A percentile compares a stretch with the other conserved stretches of the same genome.
Conservation (phyloP, 2,113 vertebrate species). For the Notechis scutatus region DNA sequence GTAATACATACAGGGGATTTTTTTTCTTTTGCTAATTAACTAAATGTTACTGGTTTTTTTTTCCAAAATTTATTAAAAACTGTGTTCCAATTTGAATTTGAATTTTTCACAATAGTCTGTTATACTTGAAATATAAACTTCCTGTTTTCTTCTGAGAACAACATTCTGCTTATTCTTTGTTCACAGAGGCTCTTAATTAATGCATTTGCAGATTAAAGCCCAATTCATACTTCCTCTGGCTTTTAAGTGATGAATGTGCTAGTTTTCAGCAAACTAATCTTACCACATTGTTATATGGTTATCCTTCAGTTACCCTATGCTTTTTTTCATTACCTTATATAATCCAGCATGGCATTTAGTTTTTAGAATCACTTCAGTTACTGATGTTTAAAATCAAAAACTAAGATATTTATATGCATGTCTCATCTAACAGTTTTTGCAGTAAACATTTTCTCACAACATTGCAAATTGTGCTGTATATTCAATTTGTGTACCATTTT, state of each 20-base stretch:
- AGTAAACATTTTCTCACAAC: constrained; percentile 33
- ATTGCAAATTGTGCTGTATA: constrained; percentile 41
- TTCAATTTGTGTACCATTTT: constrained; percentile 47
- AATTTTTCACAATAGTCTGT: constrained; percentile 56
- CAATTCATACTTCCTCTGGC: constrained; percentile 56
- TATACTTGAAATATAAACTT: constrained; percentile 67
- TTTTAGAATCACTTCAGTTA: constrained; percentile 47
- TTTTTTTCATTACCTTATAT: constrained; percentile 52
- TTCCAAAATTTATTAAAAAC: constrained; percentile 48
- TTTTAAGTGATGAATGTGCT: constrained; percentile 66
- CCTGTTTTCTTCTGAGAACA: constrained; percentile 62
- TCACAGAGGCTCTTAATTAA: constrained; percentile 58
- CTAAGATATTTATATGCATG: constrained; percentile 44
- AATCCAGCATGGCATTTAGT: constrained; percentile 45
- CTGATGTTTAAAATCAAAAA: constrained; percentile 48
- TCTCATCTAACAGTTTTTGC: constrained; percentile 56
- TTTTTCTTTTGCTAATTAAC: constrained; percentile 38
- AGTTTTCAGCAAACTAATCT: constrained; percentile 60
- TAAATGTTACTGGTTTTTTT: constrained; percentile 54
- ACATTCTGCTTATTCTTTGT: constrained; percentile 53
- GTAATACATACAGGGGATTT: constrained; percentile 50
- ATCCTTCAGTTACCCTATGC: constrained; percentile 45
- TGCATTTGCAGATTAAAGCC: constrained; percentile 50
- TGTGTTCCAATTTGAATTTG: constrained; percentile 58
- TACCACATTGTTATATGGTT: constrained; percentile 51